phyloP scores from a whole-genome alignment of 2,888 invertebrate species.

The Pyrgus malvae region DNA sequence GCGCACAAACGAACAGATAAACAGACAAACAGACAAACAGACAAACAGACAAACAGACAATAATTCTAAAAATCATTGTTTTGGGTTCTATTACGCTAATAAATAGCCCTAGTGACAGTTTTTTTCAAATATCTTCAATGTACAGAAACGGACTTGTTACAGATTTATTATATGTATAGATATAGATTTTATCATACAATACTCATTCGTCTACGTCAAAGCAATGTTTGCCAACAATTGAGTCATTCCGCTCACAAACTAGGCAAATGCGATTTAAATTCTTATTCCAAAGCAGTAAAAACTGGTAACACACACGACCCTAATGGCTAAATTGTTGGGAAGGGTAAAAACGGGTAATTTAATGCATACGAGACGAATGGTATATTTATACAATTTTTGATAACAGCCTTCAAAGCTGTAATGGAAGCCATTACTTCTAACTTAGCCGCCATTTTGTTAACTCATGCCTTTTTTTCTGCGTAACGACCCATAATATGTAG shows the following conservation, averaged over 20 bases:
- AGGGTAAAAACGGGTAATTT: conserved; percentile 12
- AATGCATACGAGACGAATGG: conserved; percentile 17
- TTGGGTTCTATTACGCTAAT: no score
- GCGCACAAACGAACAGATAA: no score
- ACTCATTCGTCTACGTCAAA: not conserved
- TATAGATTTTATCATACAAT: no score
- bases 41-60: no score
- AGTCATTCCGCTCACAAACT: conserved; percentile 1
- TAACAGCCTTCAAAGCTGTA: conserved; percentile 31
- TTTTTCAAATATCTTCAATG: no score
- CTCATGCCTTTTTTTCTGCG: conserved; percentile 37
- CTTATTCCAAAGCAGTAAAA: not conserved
- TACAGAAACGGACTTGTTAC: no score
- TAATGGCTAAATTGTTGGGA: conserved; percentile 8
- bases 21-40: no score
- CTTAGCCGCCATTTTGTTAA: conserved; percentile 42
- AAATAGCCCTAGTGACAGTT: no score
- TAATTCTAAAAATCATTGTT: no score
- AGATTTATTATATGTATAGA: no score
- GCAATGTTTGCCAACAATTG: not conserved
- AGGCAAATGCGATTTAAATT: not conserved
- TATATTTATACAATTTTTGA: conserved; percentile 27
- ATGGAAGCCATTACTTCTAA: conserved; percentile 44
- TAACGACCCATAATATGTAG: conserved; percentile 40
- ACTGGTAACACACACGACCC: not conserved